Evolutionary conservation across 2,797 vertebrate species (phyloP).

Genomic region (Peromyscus attwateri): DNA sequence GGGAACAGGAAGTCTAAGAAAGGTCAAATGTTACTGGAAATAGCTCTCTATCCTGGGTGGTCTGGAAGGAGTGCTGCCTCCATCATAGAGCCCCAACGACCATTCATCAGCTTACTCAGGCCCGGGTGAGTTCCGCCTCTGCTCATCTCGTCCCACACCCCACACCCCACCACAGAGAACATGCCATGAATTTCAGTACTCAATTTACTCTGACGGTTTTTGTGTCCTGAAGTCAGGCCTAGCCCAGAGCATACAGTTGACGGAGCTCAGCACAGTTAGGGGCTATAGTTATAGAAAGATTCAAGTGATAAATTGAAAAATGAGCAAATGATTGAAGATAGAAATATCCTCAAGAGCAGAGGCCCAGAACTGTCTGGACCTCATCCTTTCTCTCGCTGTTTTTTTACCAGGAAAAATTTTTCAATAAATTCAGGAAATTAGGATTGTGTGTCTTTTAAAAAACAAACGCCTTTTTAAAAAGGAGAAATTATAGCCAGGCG

Average conservation of each 20-base stretch:
- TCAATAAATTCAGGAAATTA: slow-evolving; percentile 33
- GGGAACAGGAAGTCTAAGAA: neutral
- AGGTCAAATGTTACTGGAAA: neutral
- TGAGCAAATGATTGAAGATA: neutral
- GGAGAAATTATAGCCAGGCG: too few species aligned
- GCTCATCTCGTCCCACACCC: neutral
- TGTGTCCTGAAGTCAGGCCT: neutral
- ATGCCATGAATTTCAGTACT: accelerated
- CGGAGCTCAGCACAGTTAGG: neutral
- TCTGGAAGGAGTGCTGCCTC: too few species aligned
- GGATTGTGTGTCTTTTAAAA: slow-evolving; percentile 39
- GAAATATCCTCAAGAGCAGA: neutral
- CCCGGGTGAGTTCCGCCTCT: neutral
- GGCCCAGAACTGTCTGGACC: neutral
- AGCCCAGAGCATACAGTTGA: neutral
- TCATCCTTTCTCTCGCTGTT: neutral
- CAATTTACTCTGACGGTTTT: neutral
- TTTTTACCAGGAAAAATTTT: slow-evolving; percentile 28
- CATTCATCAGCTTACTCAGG: neutral
- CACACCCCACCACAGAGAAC: neutral
- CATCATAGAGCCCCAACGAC: neutral
- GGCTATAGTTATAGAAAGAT: neutral
- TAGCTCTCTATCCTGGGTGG: neutral
- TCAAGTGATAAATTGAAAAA: slow-evolving; percentile 40
- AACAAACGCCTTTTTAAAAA: neutral